phyloP scores from a whole-genome alignment of 1,140 invertebrate species.

The Andrena cerasifolii region DNA sequence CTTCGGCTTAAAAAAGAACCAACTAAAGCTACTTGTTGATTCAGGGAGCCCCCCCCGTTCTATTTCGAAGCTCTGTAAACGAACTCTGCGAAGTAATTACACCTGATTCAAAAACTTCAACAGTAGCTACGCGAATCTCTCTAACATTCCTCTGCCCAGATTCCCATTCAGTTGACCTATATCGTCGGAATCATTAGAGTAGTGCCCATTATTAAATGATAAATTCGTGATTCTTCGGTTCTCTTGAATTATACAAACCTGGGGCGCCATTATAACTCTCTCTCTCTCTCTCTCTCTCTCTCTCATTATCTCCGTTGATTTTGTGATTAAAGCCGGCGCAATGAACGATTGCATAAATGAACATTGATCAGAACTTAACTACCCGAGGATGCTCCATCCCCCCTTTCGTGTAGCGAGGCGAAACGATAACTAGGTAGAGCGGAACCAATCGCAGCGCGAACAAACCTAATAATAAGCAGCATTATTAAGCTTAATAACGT shows the following conservation, averaged over 20 bases:
- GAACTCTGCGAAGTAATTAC: neutral
- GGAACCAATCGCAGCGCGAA: constrained; percentile 7
- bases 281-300: too few species aligned
- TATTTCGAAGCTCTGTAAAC: neutral
- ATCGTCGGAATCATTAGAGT: too few species aligned
- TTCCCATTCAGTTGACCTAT: too few species aligned
- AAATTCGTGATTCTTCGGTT: too few species aligned
- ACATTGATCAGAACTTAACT: neutral
- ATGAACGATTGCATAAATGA: neutral
- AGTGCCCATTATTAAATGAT: too few species aligned
- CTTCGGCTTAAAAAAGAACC: constrained; percentile 2
- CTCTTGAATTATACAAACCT: too few species aligned
- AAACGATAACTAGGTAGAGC: neutral
- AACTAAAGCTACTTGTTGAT: constrained; percentile 24
- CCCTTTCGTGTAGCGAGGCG: neutral
- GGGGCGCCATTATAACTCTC: too few species aligned
- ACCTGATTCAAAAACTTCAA: neutral
- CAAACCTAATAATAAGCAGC: constrained; percentile 34
- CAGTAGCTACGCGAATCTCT: too few species aligned
- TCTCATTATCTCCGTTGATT: neutral
- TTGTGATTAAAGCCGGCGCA: neutral
- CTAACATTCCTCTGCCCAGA: too few species aligned
- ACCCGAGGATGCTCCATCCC: too few species aligned
- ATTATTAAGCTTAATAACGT: constrained; percentile 67
- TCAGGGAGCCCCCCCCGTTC: neutral